Percentiles rank a stretch among this genome's conserved stretches.
Evolutionary conservation across 2,113 vertebrate species (phyloP).

Genomic region (Capricornis sumatraensis): DNA sequence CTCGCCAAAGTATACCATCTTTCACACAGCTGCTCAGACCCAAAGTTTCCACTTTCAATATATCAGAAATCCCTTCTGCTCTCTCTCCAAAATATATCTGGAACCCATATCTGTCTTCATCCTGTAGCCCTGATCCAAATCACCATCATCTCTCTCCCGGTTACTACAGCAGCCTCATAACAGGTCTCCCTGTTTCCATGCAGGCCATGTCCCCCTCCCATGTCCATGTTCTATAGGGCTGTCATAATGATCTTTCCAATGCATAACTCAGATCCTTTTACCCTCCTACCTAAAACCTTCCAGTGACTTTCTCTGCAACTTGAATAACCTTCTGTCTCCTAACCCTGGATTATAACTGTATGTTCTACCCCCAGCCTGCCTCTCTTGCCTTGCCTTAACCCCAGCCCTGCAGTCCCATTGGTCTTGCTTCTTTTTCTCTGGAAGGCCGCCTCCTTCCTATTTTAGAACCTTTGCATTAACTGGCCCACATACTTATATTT

Average conservation of each 20-base stretch:
- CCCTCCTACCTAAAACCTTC: neutral
- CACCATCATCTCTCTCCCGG: neutral
- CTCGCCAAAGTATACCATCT: neutral
- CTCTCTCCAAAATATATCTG: neutral
- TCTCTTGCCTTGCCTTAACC: neutral
- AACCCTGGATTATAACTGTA: neutral
- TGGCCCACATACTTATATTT: neutral
- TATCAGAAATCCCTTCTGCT: neutral
- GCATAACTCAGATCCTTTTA: neutral
- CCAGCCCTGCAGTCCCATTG: no score
- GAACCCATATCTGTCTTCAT: neutral
- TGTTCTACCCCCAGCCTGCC: neutral
- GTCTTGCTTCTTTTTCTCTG: neutral
- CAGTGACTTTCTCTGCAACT: neutral
- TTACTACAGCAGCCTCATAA: neutral
- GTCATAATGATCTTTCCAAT: neutral
- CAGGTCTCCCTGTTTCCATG: neutral
- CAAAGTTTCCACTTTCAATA: neutral
- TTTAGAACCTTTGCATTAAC: neutral
- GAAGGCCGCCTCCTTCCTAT: neutral
- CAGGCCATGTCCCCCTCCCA: neutral
- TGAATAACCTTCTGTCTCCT: neutral
- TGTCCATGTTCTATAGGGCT: fast-evolving
- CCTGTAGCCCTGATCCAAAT: neutral
- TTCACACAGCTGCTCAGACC: neutral